These are phyloP conservation scores for Danaus melanippus DNA, from an alignment of 1,140 invertebrate genomes.

Conservation along the genomic window DNA sequence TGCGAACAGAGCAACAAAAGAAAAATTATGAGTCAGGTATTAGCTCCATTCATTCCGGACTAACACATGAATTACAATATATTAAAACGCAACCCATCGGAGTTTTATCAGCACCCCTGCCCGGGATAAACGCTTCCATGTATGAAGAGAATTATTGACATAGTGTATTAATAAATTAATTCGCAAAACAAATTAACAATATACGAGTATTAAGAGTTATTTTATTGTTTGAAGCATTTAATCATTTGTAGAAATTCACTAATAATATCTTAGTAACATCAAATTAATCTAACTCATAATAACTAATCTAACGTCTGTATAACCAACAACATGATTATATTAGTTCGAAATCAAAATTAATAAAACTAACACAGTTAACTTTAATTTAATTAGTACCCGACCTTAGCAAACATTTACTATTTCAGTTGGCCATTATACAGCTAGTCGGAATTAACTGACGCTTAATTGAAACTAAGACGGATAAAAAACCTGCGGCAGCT, in stretches of 20 bases:
- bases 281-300: no score
- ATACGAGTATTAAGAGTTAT: no score
- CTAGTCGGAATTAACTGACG: slow-evolving; percentile 43
- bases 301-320: no score
- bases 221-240: no score
- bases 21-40: slow-evolving; percentile 7
- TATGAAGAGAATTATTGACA: no score
- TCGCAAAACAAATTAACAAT: no score
- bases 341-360: no score
- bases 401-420: slow-evolving; percentile 1
- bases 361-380: slow-evolving; percentile 1
- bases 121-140: no score
- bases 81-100: slow-evolving; percentile 7
- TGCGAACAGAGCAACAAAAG: background rate
- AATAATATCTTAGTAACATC: no score
- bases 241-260: no score
- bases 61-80: slow-evolving; percentile 5
- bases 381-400: background rate
- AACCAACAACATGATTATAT: no score
- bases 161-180: no score
- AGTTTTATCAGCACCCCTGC: background rate
- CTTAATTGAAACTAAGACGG: slow-evolving; percentile 61
- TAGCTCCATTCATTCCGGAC: slow-evolving; percentile 5
- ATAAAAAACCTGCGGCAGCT: slow-evolving; percentile 42
- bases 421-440: background rate